These are phyloP conservation scores for Phrynocephalus guinanensis DNA, from an alignment of 2,797 vertebrate genomes.

Conservation along the genomic window DNA sequence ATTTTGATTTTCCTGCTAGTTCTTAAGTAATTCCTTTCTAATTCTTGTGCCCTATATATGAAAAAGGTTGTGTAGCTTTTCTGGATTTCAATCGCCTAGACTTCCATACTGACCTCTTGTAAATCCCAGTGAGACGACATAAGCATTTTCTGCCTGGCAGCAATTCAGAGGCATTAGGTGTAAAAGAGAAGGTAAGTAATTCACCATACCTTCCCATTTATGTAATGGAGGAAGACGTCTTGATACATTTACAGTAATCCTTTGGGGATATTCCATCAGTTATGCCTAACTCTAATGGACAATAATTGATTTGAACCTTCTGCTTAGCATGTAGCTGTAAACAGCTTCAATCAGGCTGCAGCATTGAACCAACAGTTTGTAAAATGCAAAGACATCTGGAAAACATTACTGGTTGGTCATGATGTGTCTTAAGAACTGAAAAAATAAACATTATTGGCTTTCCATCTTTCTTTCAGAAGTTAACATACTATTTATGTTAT, in stretches of 20 bases:
- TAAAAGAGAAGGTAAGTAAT: slow-evolving; percentile 85
- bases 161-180: slow-evolving; percentile 82
- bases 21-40: slow-evolving; percentile 39
- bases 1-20: slow-evolving; percentile 51
- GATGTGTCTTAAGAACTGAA: slow-evolving; percentile 64
- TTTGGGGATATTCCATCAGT: slow-evolving; percentile 86
- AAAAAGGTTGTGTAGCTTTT: slow-evolving; percentile 56
- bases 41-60: slow-evolving; percentile 30
- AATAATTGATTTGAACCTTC: slow-evolving; percentile 88
- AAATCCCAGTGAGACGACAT: slow-evolving; percentile 75
- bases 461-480: background rate
- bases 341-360: slow-evolving; percentile 79
- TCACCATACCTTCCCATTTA: slow-evolving; percentile 80
- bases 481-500: slow-evolving; percentile 35
- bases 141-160: slow-evolving; percentile 78
- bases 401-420: slow-evolving; percentile 74
- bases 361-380: slow-evolving; percentile 78
- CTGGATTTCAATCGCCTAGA: slow-evolving; percentile 57
- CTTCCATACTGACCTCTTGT: slow-evolving; percentile 67
- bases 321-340: slow-evolving; percentile 83
- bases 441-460: slow-evolving; percentile 60
- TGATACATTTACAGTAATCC: slow-evolving; percentile 84
- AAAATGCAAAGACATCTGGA: slow-evolving; percentile 79
- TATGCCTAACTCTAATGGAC: slow-evolving; percentile 88
- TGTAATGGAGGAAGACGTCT: slow-evolving; percentile 83